These are phyloP conservation scores for Lagria hirta DNA, from an alignment of 2,888 invertebrate species.

Conservation along the genomic window DNA sequence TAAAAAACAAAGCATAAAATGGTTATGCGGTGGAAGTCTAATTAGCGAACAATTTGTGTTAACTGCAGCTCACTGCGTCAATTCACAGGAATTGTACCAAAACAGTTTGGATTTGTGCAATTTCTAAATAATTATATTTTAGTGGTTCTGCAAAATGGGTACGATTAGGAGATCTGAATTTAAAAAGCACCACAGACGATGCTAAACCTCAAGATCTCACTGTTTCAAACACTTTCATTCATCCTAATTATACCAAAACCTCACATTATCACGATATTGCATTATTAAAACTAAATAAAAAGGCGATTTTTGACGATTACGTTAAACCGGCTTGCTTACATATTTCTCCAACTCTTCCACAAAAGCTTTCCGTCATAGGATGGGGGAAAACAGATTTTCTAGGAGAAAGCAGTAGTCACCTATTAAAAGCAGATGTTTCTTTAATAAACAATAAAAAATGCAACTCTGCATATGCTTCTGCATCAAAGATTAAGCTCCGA, in stretches of 20 bases:
- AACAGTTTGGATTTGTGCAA: too few species aligned
- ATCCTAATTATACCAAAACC: conserved; percentile 47
- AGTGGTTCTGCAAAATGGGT: conserved; percentile 34
- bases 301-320: conserved; percentile 34
- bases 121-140: conserved; percentile 1
- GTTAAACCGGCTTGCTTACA: conserved; percentile 55
- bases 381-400: conserved; percentile 33
- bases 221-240: conserved; percentile 41
- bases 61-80: conserved; percentile 68
- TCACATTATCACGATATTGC: conserved; percentile 56
- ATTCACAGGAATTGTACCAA: too few species aligned
- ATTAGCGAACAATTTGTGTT: conserved; percentile 65
- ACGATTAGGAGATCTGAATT: conserved; percentile 37
- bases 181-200: conserved; percentile 25
- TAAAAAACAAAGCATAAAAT: conserved; percentile 45
- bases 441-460: conserved; percentile 1
- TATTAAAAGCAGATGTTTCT: conserved; percentile 33
- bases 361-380: conserved; percentile 31
- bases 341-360: conserved; percentile 7
- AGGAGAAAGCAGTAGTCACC: conserved; percentile 23
- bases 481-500: not conserved
- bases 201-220: conserved; percentile 38
- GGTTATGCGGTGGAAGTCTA: conserved; percentile 67
- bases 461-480: not conserved
- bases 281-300: conserved; percentile 48